Base-by-base conservation (phyloP, 1,140 invertebrate genomes). In the Helicoverpa armigera region DNA sequence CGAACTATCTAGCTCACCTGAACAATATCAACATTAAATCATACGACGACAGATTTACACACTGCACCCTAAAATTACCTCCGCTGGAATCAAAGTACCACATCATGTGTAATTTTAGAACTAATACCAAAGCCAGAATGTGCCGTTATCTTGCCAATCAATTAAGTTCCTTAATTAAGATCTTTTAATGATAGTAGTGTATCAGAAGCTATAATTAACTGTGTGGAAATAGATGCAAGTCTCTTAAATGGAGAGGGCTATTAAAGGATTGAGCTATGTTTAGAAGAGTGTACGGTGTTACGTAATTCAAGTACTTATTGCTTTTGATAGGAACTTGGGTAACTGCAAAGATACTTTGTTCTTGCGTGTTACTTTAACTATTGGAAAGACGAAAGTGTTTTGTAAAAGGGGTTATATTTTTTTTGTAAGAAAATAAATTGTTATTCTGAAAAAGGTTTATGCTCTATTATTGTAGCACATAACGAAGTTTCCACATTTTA, bases 81-180 rank as follows among this genome's bases (percentile, higher is more conserved):
- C 13, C 9, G 29, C 60, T 63, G 60, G 60, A 63, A 63, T 23
- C 48, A 31, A 16, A 23, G 53, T 50, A 70, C 23, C 18, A 61
- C 13, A 29, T 63, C 16, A 23, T 50, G n/a, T 18, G 48, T 13
- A 72, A 7, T 31, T 54, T 72, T 72, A 72, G 69, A 72, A 31
- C 13, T 29, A 72, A 54, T 13, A 53, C 69, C 50, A 54, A 69
- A 70, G 67, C 67, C 48, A 72, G 69, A 72, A 51, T 54, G 18
- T 72, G 23, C 7, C 7, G 18, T 54, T 72, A 72, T 72, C 69
- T 72, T 72, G 69, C 69, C 69, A 54, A 72, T 72, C 69, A 72
- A 72, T 50, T 12, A 51, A 54, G 58, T 65, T 72, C 69, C 69
- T 53, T 72, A 72, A 72, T 54, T 72, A 72, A 72, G 69, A 72